A percentile compares a stretch with the other conserved stretches of the same genome.
These are phyloP conservation scores for Triplophysa yarkandensis DNA, from an alignment of 2,797 vertebrate genomes.

Conservation along the genomic window DNA sequence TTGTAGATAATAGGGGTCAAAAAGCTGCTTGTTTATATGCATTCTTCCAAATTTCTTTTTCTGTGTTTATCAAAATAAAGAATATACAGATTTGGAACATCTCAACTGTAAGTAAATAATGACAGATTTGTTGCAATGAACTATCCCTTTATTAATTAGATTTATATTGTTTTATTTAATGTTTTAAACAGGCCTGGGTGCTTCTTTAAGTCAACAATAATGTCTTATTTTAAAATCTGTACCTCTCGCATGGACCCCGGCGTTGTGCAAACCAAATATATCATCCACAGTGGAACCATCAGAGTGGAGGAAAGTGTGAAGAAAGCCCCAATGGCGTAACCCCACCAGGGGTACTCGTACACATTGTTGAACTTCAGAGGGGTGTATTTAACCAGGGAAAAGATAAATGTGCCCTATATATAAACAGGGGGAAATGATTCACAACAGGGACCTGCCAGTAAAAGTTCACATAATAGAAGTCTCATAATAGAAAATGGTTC, in stretches of 20 bases:
- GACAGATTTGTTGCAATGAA: too few relatives aligned
- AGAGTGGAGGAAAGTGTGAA: constrained; percentile 80
- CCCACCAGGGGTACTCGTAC: constrained; percentile 84
- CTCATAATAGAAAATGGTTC: not conserved
- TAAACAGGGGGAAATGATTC: constrained; percentile 23
- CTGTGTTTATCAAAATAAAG: too few relatives aligned
- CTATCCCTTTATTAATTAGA: too few relatives aligned
- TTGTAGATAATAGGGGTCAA: too few relatives aligned
- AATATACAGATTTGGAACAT: too few relatives aligned
- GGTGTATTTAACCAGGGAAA: constrained; percentile 73
- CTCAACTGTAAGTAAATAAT: too few relatives aligned
- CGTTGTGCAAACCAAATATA: constrained; percentile 69
- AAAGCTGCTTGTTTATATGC: too few relatives aligned
- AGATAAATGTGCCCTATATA: constrained; percentile 74
- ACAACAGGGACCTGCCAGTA: not conserved
- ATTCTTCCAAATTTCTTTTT: too few relatives aligned
- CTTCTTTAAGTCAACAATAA: not conserved
- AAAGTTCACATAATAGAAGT: constrained; percentile 6
- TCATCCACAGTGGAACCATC: constrained; percentile 76
- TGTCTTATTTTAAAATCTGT: constrained; percentile 22
- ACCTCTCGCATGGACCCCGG: constrained; percentile 75
- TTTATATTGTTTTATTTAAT: too few relatives aligned
- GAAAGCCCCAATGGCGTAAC: constrained; percentile 74
- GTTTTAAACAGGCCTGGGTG: too few relatives aligned
- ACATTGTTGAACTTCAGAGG: constrained; percentile 77